Evolutionary conservation across 2,113 vertebrate genomes (phyloP).

Genomic region (Siphamia tubifer): DNA sequence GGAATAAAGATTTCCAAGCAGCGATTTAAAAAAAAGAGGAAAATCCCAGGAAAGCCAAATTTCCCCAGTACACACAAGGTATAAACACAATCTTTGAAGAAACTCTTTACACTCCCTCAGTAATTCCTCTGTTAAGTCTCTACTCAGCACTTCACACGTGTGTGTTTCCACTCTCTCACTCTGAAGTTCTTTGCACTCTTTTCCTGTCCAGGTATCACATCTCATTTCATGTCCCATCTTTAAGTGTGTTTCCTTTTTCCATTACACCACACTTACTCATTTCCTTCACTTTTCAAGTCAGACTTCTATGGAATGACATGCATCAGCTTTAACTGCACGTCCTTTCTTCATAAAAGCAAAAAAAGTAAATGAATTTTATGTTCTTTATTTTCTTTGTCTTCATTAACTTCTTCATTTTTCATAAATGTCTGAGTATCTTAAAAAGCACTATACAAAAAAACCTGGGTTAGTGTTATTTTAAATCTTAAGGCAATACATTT

Average conservation of each 20-base stretch:
- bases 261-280: not conserved
- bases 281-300: not conserved
- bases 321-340: not conserved
- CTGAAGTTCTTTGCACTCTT: constrained; percentile 9
- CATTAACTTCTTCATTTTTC: not conserved
- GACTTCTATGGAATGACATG: not conserved
- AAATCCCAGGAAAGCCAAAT: constrained; percentile 34
- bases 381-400: not conserved
- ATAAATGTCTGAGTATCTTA: too few species aligned
- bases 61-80: constrained; percentile 43
- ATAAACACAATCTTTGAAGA: constrained; percentile 59
- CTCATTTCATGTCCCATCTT: not conserved
- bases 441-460: too few species aligned
- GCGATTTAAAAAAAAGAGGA: constrained; percentile 5
- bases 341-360: not conserved
- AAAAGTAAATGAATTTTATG: not conserved
- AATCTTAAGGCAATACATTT: too few species aligned
- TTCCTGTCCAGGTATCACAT: constrained; percentile 17
- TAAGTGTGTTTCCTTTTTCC: not conserved
- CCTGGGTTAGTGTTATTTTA: too few species aligned
- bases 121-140: constrained; percentile 52
- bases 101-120: constrained; percentile 6
- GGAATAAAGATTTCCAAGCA: constrained; percentile 40
- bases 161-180: constrained; percentile 24
- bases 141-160: constrained; percentile 51